These are phyloP conservation scores for Cryptomyrus ogoouensis DNA, from an alignment of 2,113 vertebrate species.

Conservation along the genomic window DNA sequence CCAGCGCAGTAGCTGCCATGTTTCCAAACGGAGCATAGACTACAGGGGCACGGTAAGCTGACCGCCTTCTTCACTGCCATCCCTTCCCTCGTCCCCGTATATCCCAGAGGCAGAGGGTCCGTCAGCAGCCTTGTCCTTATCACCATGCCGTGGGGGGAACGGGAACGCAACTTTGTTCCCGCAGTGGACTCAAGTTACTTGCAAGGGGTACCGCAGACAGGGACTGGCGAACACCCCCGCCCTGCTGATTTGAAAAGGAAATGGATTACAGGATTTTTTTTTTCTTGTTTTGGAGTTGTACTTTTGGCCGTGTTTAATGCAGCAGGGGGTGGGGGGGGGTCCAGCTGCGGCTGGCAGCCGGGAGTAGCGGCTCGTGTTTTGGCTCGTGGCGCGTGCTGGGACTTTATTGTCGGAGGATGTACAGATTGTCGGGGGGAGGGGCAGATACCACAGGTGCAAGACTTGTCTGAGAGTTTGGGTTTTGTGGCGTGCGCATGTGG, in stretches of 20 bases:
- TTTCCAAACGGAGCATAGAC: conserved; percentile 49
- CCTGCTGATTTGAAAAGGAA: not conserved
- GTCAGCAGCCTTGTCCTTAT: not conserved
- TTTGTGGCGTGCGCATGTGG: not conserved
- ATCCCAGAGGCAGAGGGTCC: not conserved
- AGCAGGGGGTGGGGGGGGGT: not conserved
- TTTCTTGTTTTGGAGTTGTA: not conserved
- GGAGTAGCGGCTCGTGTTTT: not conserved
- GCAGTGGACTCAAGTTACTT: not conserved
- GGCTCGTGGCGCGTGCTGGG: not conserved
- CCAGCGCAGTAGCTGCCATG: conserved; percentile 8
- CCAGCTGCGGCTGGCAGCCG: not conserved
- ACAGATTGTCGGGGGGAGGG: not conserved
- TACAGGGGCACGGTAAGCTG: conserved; percentile 43
- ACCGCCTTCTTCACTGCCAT: not conserved
- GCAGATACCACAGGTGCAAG: not conserved
- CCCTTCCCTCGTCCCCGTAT: not conserved
- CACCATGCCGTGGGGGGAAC: not conserved
- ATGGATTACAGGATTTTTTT: not conserved
- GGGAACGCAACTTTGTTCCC: not conserved
- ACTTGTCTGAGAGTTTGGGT: not conserved
- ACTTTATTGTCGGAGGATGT: not conserved
- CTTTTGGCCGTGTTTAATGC: not conserved
- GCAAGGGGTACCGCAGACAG: not conserved
- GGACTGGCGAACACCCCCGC: not conserved